A percentile compares a stretch with the other conserved stretches of the same genome.
Evolutionary conservation across 2,113 vertebrate species (phyloP).

Genomic region (Menidia beryllina): DNA sequence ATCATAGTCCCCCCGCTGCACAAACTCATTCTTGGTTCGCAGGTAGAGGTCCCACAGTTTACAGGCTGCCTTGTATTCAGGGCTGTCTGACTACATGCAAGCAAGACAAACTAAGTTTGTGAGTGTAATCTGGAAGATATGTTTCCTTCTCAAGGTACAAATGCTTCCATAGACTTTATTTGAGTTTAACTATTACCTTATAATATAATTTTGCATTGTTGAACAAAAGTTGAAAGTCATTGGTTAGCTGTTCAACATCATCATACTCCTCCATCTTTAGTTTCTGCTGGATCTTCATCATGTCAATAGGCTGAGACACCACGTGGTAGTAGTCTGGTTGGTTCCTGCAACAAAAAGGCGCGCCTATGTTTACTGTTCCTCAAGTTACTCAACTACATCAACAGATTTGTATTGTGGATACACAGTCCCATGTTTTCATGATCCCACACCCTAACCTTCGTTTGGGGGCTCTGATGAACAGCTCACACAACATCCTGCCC

Average conservation of each 20-base stretch:
- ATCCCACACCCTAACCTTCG: slow-evolving; percentile 84
- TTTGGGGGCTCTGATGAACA: slow-evolving; percentile 97
- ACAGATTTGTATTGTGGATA: background rate
- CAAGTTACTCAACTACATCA: background rate
- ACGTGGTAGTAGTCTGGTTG: slow-evolving; percentile 99
- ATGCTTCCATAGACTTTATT: background rate
- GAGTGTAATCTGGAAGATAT: background rate
- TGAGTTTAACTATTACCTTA: slow-evolving; percentile 82
- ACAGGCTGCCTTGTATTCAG: slow-evolving; percentile 95
- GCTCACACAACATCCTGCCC: slow-evolving; percentile 95
- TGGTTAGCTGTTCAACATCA: slow-evolving; percentile 93
- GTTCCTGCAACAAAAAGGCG: slow-evolving; percentile 82
- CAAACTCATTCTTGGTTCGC: slow-evolving; percentile 96
- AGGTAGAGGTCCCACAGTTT: slow-evolving; percentile 98
- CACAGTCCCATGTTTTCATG: background rate
- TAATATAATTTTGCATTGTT: slow-evolving; percentile 98
- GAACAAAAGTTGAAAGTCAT: slow-evolving; percentile 95
- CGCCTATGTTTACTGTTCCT: background rate
- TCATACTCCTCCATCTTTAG: slow-evolving; percentile 99
- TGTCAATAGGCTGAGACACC: slow-evolving; percentile 97
- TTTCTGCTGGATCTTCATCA: slow-evolving; percentile 99
- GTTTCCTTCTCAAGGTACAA: background rate
- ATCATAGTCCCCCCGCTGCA: slow-evolving; percentile 94
- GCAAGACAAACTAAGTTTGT: background rate
- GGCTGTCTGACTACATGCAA: slow-evolving; percentile 87